Evolutionary conservation across 2,113 vertebrate species (phyloP), one percentile per base, ranked within the genome.

Genomic region (Lophotis ruficrista): DNA sequence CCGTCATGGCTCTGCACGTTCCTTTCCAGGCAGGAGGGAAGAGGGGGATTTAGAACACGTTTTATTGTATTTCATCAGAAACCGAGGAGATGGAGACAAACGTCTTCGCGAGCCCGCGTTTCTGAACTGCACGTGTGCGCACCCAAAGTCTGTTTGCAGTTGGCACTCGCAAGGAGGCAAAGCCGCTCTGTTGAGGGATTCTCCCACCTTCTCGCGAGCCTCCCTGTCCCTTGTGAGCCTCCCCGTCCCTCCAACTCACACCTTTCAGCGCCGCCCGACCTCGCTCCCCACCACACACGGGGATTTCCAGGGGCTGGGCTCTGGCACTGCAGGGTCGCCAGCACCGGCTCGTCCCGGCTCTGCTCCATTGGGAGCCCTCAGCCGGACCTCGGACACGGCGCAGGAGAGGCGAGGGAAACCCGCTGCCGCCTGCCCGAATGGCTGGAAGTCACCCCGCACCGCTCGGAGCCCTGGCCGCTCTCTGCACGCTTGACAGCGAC

Each of bases 371-470:
- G 80, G 22, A 53, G 51, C 58, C 38, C 43, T n/a, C 37, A 19
- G 58, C 23, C 0, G 0, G 3, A 37, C 27, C 58, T 23, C 37
- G 1, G 1, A 14, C 28, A 23, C 0, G 2, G 48, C 1, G 2
- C 0, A 3, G 53, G 33, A 41, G 48, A 23, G 12, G 27, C 1
- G 2, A 43, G 30, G 54, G 47, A 35, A 37, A 51, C 7, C 3
- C 35, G 8, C 4, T 3, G 1, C 19, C 3, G 2, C 45, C 54
- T 50, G 61, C 41, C 54, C 1, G 41, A 31, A 25, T 28, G 23
- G n/a, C 31, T 37, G 50, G 41, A 35, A 57, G 41, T 8, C 4
- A 14, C 31, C 17, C 64, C 19, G 12, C 50, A 15, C 35, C 21
- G 54, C 35, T 5, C 0, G 23, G 37, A 60, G 57, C 35, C n/a